Evolutionary conservation across 2,797 vertebrate genomes (phyloP), one percentile per base, ranked within the genome.

Genomic region (Parambassis ranga): DNA sequence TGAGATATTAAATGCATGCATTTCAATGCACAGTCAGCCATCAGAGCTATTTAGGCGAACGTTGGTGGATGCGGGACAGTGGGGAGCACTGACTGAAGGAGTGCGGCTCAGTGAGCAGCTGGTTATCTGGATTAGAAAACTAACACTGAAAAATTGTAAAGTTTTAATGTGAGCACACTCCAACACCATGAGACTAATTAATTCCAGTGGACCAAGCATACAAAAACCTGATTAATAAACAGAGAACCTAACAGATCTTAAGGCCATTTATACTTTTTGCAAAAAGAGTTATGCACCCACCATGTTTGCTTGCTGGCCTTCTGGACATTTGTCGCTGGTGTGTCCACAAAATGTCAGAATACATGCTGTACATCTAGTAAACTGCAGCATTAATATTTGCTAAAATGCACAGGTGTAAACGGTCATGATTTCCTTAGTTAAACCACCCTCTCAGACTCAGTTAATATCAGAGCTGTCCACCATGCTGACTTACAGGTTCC

Each of bases 401-500:
- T n/a, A n/a, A n/a, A n/a, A n/a, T n/a, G n/a, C n/a, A n/a, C n/a
- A n/a, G n/a, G n/a, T n/a, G n/a, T n/a, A n/a, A n/a, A n/a, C n/a
- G n/a, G n/a, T n/a, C n/a, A n/a, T n/a, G n/a, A n/a, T n/a, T n/a
- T n/a, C n/a, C n/a, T n/a, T n/a, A 46, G 61, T 49, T 31, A 39
- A 64, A 65, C 56, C 65, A 35, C 43, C 50, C 71, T 64, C 69
- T 77, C 71, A 64, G 47, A 37, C 56, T 55, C 57, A 20, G 61
- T 84, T 77, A 77, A 57, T 30, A 78, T 82, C 74, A 75, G 67
- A 64, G 71, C 32, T 22, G 82, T 79, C 74, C 76, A n/a, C n/a
- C n/a, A n/a, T n/a, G n/a, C n/a, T n/a, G n/a, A n/a, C n/a, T n/a
- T n/a, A n/a, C n/a, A n/a, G n/a, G n/a, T n/a, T n/a, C n/a, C n/a